phyloP scores from a whole-genome alignment of 2,888 invertebrate species.

The Physocephala rufipes region DNA sequence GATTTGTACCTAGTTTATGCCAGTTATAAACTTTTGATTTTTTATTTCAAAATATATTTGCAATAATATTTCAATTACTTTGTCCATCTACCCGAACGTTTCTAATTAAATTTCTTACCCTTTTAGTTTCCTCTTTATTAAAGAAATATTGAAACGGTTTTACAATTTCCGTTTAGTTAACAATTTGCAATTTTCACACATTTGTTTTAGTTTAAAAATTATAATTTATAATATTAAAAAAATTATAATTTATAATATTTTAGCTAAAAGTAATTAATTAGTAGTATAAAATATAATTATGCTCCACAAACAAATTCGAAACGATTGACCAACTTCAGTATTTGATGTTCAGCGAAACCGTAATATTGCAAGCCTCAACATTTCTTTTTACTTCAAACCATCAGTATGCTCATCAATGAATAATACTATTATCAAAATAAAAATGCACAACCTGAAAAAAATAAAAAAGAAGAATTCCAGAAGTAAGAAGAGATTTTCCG shows the following conservation, averaged over 20 bases:
- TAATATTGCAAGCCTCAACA: too few species aligned
- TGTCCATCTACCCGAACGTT: too few species aligned
- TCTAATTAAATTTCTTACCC: too few species aligned
- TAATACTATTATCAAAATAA: background rate
- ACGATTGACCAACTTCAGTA: background rate
- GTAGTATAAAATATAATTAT: too few species aligned
- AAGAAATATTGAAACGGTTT: background rate
- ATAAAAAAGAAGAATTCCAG: background rate
- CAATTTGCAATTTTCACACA: background rate
- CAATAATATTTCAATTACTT: too few species aligned
- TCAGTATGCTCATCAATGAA: background rate
- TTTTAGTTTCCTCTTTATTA: background rate
- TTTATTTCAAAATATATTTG: too few species aligned
- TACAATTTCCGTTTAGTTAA: background rate
- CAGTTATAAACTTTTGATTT: too few species aligned
- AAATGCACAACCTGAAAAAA: constrained; percentile 1
- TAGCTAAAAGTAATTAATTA: too few species aligned
- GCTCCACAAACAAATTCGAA: too few species aligned
- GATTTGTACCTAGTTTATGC: too few species aligned
- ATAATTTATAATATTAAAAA: background rate
- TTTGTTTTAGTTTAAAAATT: background rate
- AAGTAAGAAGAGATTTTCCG: background rate
- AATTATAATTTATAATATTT: background rate
- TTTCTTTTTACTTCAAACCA: background rate
- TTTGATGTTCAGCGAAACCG: background rate